These are phyloP conservation scores for Corapipo altera DNA, from an alignment of 2,113 vertebrate species.

Conservation along the genomic window DNA sequence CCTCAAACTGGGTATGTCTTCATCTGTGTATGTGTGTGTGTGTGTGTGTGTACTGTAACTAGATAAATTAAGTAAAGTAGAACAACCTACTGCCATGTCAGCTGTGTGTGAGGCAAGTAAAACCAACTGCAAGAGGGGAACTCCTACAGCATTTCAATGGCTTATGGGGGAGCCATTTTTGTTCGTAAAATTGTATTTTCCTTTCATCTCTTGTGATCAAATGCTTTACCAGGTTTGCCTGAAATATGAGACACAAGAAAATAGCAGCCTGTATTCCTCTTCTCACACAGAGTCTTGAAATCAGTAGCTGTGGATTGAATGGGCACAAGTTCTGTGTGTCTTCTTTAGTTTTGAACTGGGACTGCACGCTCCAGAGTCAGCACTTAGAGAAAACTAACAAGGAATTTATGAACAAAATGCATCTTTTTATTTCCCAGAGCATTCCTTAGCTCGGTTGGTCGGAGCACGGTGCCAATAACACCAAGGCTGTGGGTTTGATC, in stretches of 20 bases:
- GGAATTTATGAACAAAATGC: neutral
- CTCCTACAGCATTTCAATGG: neutral
- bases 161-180: neutral
- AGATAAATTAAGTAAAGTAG: neutral
- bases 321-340: neutral
- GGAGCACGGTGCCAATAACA: neutral
- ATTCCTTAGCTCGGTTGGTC: neutral
- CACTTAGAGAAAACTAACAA: neutral
- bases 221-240: neutral
- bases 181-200: neutral
- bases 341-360: neutral
- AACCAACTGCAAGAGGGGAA: neutral
- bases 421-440: neutral
- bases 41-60: neutral
- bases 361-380: neutral
- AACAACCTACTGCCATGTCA: neutral
- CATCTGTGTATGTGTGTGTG: neutral
- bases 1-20: neutral
- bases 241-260: neutral
- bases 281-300: neutral
- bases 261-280: neutral
- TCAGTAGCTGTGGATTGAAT: neutral
- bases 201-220: neutral
- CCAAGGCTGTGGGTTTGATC: neutral
- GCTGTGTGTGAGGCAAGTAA: neutral